phyloP scores from a whole-genome alignment of 53 echinoderm and acorn worm species.

The Patiria pectinifera region DNA sequence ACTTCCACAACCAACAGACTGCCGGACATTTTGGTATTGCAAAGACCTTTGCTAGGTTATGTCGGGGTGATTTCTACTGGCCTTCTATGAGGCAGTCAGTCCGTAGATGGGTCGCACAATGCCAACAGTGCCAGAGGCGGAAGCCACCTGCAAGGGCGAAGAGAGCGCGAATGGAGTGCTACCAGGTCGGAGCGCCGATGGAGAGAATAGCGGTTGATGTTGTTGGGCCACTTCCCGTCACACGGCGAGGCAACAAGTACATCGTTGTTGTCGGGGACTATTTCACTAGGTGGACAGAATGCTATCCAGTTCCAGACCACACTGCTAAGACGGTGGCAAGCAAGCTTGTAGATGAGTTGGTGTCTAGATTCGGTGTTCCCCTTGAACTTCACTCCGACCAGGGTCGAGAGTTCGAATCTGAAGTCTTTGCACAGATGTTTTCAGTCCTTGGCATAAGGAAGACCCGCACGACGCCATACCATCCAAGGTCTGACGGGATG shows the following conservation, averaged over 20 bases:
- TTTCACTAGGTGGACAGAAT: slow-evolving; percentile 67
- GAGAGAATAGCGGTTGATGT: slow-evolving; percentile 61
- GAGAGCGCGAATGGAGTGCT: slow-evolving; percentile 38
- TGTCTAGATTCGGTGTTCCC: slow-evolving; percentile 63
- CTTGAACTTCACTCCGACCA: slow-evolving; percentile 63
- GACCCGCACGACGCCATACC: slow-evolving; percentile 52
- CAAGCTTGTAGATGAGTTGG: slow-evolving; percentile 49
- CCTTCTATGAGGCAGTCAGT: background rate
- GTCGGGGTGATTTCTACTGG: slow-evolving; percentile 15
- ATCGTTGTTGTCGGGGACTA: slow-evolving; percentile 58
- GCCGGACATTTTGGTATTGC: slow-evolving; percentile 10
- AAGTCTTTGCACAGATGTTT: slow-evolving; percentile 48
- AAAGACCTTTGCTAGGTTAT: slow-evolving; percentile 11
- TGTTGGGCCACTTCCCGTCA: slow-evolving; percentile 53
- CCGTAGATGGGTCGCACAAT: slow-evolving; percentile 30
- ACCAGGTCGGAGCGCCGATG: slow-evolving; percentile 51
- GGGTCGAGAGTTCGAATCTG: slow-evolving; percentile 63
- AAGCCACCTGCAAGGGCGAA: background rate
- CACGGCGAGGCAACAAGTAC: slow-evolving; percentile 35
- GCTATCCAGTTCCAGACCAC: slow-evolving; percentile 60
- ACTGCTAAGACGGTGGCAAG: slow-evolving; percentile 55
- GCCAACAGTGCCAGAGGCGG: background rate
- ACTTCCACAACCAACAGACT: background rate
- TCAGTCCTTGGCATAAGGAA: slow-evolving; percentile 38
- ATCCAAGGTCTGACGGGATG: slow-evolving; percentile 71